phyloP scores from a whole-genome alignment of 2,888 invertebrate genomes.

The Cryptus armator region DNA sequence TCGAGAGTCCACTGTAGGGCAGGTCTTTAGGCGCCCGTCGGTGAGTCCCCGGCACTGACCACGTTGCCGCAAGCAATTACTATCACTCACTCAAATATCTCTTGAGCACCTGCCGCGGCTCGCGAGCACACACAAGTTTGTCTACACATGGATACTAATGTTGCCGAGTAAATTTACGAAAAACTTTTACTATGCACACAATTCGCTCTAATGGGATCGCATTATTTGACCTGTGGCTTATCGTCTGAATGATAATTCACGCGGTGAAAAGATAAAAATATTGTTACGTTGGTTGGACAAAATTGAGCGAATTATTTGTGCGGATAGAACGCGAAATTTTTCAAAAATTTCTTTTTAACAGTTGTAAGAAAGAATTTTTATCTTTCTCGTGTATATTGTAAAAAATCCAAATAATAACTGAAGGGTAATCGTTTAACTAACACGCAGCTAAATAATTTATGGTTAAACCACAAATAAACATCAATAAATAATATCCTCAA shows the following conservation, averaged over 20 bases:
- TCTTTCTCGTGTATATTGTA: no score
- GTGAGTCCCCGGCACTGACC: constrained; percentile 17
- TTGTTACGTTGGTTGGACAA: neutral
- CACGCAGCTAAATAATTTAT: neutral
- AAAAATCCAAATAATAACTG: neutral
- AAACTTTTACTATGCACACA: neutral
- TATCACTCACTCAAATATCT: constrained; percentile 40
- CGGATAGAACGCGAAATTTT: no score
- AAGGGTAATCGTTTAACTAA: neutral
- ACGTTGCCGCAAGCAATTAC: constrained; percentile 50
- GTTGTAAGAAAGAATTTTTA: no score
- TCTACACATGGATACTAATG: neutral
- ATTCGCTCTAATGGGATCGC: constrained; percentile 8
- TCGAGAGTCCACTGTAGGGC: no score
- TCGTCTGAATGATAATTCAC: neutral
- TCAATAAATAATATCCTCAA: neutral
- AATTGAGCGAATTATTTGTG: no score
- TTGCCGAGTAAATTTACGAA: neutral
- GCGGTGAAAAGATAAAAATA: neutral
- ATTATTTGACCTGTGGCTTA: neutral
- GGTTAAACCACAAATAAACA: neutral
- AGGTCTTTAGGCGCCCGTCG: neutral
- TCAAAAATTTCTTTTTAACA: no score
- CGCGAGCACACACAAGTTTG: neutral
- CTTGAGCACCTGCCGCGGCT: constrained; percentile 14